Evolutionary conservation across 2,797 vertebrate genomes (phyloP).

Genomic region (Galaxias olidus): DNA sequence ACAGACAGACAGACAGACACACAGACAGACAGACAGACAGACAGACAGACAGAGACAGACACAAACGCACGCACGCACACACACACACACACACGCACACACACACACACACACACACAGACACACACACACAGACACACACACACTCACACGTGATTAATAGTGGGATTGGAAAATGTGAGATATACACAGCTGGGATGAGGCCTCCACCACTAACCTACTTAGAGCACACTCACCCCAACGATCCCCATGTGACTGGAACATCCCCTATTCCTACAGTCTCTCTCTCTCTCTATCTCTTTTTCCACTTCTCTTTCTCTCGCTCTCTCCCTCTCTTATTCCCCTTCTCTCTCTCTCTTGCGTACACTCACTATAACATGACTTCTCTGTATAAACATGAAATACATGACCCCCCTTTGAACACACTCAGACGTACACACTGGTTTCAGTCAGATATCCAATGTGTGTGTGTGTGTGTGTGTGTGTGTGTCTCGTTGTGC

Average conservation of each 20-base stretch:
- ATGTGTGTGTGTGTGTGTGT: too few species aligned
- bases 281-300: not conserved
- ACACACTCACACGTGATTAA: constrained; percentile 29
- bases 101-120: constrained; percentile 5
- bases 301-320: not conserved
- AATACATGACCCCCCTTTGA: too few species aligned
- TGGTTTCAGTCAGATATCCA: too few species aligned
- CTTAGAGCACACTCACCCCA: constrained; percentile 47
- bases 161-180: constrained; percentile 39
- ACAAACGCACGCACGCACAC: not conserved
- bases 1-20: constrained; percentile 7
- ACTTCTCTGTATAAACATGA: too few species aligned
- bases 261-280: constrained; percentile 29
- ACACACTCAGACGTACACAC: too few species aligned
- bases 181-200: constrained; percentile 61
- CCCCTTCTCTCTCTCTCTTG: too few species aligned
- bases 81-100: constrained; percentile 12
- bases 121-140: too few species aligned
- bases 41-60: constrained; percentile 1
- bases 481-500: too few species aligned
- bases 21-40: constrained; percentile 2
- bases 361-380: too few species aligned
- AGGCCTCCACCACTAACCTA: constrained; percentile 65
- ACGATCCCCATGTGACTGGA: constrained; percentile 40
- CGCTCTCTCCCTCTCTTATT: too few species aligned